phyloP scores from a whole-genome alignment of 2,797 vertebrate genomes.

The Rousettus madagascariensis region DNA sequence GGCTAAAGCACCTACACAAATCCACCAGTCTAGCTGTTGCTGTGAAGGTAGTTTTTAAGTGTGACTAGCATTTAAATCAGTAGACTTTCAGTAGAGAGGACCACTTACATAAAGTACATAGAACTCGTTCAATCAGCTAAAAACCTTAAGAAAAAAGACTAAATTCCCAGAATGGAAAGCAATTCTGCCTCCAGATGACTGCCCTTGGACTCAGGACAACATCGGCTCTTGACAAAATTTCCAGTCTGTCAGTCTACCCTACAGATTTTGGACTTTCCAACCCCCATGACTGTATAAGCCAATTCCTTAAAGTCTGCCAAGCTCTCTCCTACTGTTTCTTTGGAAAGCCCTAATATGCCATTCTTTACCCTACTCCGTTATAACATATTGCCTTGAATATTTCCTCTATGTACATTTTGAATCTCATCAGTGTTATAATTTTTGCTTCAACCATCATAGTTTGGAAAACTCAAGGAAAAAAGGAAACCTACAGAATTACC shows the following conservation, averaged over 20 bases:
- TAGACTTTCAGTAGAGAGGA: neutral
- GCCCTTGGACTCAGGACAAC: neutral
- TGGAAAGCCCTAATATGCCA: neutral
- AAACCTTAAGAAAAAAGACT: neutral
- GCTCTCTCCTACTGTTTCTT: neutral
- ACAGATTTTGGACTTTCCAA: neutral
- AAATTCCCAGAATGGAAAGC: neutral
- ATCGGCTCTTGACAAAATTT: neutral
- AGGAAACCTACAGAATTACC: neutral
- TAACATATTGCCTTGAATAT: neutral
- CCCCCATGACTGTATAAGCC: neutral
- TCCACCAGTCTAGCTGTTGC: neutral
- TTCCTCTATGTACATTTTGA: neutral
- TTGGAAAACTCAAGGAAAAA: neutral
- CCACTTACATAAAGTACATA: neutral
- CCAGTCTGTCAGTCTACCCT: neutral
- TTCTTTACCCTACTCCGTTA: neutral
- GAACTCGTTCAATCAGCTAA: neutral
- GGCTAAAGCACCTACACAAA: neutral
- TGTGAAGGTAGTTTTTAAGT: neutral
- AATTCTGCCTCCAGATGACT: neutral
- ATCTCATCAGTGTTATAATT: neutral
- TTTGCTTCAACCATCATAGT: neutral
- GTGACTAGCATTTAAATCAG: neutral
- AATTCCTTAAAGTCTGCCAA: neutral